Percentiles rank a stretch among this genome's conserved stretches.
Evolutionary conservation across 2,888 invertebrate genomes (phyloP).

Genomic region (Hypercompe scribonia): DNA sequence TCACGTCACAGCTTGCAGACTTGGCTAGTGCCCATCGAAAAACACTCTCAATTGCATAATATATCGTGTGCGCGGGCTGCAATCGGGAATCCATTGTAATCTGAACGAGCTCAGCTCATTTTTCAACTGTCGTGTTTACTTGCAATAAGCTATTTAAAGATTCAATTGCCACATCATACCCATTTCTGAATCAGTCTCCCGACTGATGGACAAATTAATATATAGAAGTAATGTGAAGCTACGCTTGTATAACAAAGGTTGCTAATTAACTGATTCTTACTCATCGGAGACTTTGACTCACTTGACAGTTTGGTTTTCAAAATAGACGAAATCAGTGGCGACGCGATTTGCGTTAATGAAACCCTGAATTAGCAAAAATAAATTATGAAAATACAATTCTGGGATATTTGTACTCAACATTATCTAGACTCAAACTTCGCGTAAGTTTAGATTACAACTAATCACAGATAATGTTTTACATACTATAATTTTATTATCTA

Average conservation of each 20-base stretch:
- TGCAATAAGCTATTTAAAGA: slow-evolving; percentile 36
- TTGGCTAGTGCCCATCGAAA: slow-evolving; percentile 54
- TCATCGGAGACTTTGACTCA: background rate
- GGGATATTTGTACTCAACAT: background rate
- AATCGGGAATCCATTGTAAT: slow-evolving; percentile 57
- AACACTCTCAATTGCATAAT: slow-evolving; percentile 54
- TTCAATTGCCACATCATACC: slow-evolving; percentile 7
- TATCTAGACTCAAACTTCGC: background rate
- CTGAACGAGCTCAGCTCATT: slow-evolving; percentile 44
- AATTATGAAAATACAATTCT: background rate
- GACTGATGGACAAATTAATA: background rate
- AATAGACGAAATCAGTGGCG: background rate
- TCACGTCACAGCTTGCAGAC: slow-evolving; percentile 31
- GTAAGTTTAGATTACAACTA: background rate
- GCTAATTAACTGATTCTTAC: slow-evolving; percentile 1
- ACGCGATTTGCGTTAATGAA: background rate
- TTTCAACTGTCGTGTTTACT: slow-evolving; percentile 45
- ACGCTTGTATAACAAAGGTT: slow-evolving; percentile 1
- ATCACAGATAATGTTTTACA: too few relatives aligned
- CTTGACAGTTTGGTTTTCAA: background rate
- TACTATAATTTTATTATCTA: too few relatives aligned
- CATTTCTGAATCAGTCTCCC: background rate
- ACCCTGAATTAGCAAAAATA: background rate
- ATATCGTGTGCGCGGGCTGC: slow-evolving; percentile 40
- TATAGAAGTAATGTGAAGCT: background rate